Conservation (phyloP, 2,888 invertebrate species). For the Griposia aprilina region DNA sequence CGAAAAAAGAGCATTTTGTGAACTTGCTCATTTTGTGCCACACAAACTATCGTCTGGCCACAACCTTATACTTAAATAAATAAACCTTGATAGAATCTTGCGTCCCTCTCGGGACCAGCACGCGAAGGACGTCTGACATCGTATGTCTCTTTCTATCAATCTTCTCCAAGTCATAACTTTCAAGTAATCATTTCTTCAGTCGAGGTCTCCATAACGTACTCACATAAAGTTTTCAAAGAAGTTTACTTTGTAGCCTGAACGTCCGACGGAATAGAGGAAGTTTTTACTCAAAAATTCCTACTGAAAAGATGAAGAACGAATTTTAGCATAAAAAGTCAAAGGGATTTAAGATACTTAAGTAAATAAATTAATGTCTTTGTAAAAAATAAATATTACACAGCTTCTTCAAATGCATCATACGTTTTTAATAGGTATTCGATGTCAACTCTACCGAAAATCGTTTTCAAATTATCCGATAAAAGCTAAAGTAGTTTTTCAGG, state of each 20-base stretch:
- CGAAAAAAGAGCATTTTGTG: not conserved
- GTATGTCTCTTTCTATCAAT: constrained; percentile 16
- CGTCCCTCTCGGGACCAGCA: constrained; percentile 21
- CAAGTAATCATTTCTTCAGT: constrained; percentile 26
- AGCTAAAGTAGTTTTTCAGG: constrained; percentile 7
- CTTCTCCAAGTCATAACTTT: constrained; percentile 32
- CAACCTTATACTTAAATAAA: constrained; percentile 23
- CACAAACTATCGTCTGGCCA: not conserved
- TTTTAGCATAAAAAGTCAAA: not conserved
- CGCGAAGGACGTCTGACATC: constrained; percentile 28
- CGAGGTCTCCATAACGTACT: constrained; percentile 22
- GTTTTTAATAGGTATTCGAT: not conserved
- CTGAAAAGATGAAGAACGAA: constrained; percentile 1
- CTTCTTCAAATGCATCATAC: not conserved
- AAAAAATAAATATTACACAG: not conserved
- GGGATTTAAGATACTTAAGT: too few species aligned
- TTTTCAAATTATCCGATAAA: not conserved
- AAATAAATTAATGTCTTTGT: too few species aligned
- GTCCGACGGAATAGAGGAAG: not conserved
- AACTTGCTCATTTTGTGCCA: not conserved
- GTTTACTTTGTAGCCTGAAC: constrained; percentile 22
- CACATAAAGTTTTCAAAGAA: constrained; percentile 26
- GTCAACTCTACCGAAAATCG: not conserved
- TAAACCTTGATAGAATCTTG: constrained; percentile 21
- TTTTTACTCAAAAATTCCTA: not conserved